Base-by-base conservation (phyloP, 2,797 vertebrate species). In the Loriculus beryllinus region DNA sequence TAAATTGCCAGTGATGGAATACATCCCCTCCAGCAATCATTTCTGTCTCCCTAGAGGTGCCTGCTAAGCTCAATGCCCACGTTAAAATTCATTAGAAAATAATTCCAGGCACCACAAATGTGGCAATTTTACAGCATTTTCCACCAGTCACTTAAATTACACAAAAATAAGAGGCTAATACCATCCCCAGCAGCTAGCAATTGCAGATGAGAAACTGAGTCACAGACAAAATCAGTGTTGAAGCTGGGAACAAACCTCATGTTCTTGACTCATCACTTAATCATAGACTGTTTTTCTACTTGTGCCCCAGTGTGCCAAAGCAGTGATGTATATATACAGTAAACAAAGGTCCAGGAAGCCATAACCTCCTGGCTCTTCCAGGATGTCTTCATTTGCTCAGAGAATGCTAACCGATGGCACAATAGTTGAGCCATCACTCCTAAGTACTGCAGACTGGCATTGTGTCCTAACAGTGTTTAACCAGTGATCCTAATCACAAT, bases 401-500 rank as follows among this genome's bases (percentile, higher is more conserved):
- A 54, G 79, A 56, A 78, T 29, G 10, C 26, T 51, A 78, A 80
- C 57, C 59, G 40, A 10, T 35, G 33, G 45, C 62, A 48, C 28
- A 85, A 59, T 2, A 1, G 29, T 22, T 51, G 72, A 75, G 25
- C 33, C 49, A 7, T 7, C 31, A 1, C 45, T 56, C 54, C 48
- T 2, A 25, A 48, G 49, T 3, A 19, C 0, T 14, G 26, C 26
- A 69, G 51, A 33, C 39, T 21, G 20, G 62, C 0, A 0, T 10
- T 4, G 22, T 6, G 33, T 16, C 33, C 45, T 45, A 65, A 17
- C 45, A 39, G n/a, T 1, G 14, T 47, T 78, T 4, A 57, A 48
- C 47, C 70, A 12, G 56, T 2, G 19, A 28, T 17, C 60, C 51
- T 43, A 48, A 52, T 19, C 43, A 28, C 29, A 37, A 25, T 11